Conservation (phyloP, 2,888 invertebrate species). For the Orthosia gothica region DNA sequence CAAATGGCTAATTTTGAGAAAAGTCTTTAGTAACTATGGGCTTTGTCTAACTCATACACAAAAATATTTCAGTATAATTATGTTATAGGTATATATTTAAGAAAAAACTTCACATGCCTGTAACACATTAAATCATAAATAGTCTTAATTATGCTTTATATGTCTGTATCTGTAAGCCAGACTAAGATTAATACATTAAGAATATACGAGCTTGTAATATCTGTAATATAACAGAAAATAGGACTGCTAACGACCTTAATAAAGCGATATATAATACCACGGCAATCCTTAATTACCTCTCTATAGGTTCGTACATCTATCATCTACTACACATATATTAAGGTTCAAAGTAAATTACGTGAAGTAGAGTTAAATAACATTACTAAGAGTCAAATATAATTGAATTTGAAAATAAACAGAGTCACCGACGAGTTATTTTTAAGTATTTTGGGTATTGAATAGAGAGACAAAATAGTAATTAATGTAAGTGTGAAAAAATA, state of each 20-base stretch:
- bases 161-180: background rate
- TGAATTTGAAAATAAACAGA: too few relatives aligned
- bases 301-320: conserved; percentile 1
- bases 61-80: too few relatives aligned
- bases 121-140: background rate
- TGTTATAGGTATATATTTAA: too few relatives aligned
- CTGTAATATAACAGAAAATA: conserved; percentile 23
- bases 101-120: too few relatives aligned
- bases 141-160: background rate
- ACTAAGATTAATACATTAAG: conserved; percentile 18
- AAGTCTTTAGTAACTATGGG: background rate
- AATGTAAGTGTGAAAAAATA: background rate
- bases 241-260: conserved; percentile 42
- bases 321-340: background rate
- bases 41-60: too few relatives aligned
- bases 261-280: conserved; percentile 30
- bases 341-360: conserved; percentile 34
- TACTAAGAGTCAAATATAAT: too few relatives aligned
- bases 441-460: conserved; percentile 18
- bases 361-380: conserved; percentile 67
- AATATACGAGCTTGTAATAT: conserved; percentile 29
- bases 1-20: background rate
- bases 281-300: conserved; percentile 26
- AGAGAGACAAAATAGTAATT: background rate
- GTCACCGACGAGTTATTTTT: conserved; percentile 67